Evolutionary conservation across 1,140 invertebrate species (phyloP).

Genomic region (Rhagoletis zephyria): DNA sequence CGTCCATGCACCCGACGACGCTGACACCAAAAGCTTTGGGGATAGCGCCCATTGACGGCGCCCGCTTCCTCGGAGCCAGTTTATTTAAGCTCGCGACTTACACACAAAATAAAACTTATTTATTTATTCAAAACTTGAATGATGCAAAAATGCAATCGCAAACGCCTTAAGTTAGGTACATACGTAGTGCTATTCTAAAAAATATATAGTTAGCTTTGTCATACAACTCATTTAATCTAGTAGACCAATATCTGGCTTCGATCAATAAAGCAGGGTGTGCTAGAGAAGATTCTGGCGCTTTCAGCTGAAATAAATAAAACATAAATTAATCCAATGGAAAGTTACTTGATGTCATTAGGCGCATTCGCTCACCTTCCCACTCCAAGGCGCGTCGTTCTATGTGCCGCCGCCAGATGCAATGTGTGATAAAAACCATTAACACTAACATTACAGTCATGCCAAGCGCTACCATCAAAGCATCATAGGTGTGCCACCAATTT

Average conservation of each 20-base stretch:
- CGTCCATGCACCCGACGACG: no score
- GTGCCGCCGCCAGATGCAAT: not conserved
- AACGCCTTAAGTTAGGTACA: no score
- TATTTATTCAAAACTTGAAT: no score
- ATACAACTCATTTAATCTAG: not conserved
- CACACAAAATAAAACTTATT: no score
- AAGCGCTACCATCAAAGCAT: not conserved
- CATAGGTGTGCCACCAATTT: conserved; percentile 21
- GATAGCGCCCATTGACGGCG: no score
- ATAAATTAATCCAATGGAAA: not conserved
- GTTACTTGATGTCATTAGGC: no score
- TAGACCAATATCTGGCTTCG: not conserved
- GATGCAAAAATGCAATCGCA: no score
- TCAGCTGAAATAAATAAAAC: not conserved
- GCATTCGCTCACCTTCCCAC: conserved; percentile 15
- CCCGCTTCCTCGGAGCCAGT: no score
- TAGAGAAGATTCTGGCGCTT: not conserved
- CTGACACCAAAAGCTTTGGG: no score
- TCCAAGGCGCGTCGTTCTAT: not conserved
- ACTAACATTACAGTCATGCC: not conserved
- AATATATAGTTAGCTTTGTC: no score
- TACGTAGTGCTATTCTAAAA: no score
- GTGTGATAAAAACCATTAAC: not conserved
- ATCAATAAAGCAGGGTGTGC: conserved; percentile 2
- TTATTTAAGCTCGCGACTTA: no score